Evolutionary conservation across 2,888 invertebrate genomes (phyloP), one percentile per base, ranked within the genome.

Genomic region (Anaspis maculata): DNA sequence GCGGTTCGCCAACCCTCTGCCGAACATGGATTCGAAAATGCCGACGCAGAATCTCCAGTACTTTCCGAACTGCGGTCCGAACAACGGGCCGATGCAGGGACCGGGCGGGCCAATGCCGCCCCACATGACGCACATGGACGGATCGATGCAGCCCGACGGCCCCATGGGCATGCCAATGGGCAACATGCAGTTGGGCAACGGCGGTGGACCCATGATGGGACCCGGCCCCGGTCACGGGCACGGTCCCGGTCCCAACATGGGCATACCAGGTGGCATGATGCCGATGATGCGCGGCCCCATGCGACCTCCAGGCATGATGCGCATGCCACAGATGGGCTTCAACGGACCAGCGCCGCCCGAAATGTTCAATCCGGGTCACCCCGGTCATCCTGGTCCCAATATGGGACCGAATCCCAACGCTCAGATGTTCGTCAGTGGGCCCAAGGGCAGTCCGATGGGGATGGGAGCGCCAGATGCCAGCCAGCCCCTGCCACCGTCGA

Each of bases 1-100:
- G 34, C 75, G 91, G 37, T 91, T 86, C 55, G 82, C 90, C 12
- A 86, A 86, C 61, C 91, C 92, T 1, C 74, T 87, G 66, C 74
- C 78, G 30, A 76, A 73, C 54, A 67, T 79, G 59, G 79, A 80
- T 39, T 67, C 71, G n/a, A 79, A 79, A 61, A 79, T 83, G 72
- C 79, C 70, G 44, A 76, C 75, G 47, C 68, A 56, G 64, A 72
- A 79, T 56, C 71, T 85, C 49, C 82, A 81, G 38, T 87, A 86
- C 68, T 87, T 86, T 67, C 77, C 77, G 2, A 72, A 74, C 41
- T 71, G 72, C 45, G 70, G 72, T 49, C 68, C 71, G 11, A 70
- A 68, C 39, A 70, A 64, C 38, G 66, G 67, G 7, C 66, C 64
- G 2, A 70, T 72, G 68, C 57, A 57, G 46, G 61, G 61, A 16